phyloP scores from a whole-genome alignment of 2,888 invertebrate genomes.

The Drosophila subquinaria region DNA sequence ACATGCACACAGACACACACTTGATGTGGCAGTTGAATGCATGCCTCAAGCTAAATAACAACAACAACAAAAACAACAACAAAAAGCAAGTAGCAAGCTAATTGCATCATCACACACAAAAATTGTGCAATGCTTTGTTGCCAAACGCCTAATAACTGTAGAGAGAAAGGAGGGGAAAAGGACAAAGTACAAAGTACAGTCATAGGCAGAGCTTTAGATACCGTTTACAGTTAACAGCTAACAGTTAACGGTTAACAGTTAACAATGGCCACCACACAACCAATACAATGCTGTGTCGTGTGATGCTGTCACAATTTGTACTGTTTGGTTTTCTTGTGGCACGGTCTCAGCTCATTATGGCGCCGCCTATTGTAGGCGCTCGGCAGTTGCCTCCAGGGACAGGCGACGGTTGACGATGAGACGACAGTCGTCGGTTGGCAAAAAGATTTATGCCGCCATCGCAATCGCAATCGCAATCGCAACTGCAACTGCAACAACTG shows the following conservation, averaged over 20 bases:
- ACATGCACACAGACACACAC: slow-evolving; percentile 24
- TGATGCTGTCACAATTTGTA: slow-evolving; percentile 46
- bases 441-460: slow-evolving; percentile 50
- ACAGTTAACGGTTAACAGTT: slow-evolving; percentile 15
- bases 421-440: slow-evolving; percentile 34
- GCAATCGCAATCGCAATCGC: not conserved
- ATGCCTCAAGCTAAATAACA: slow-evolving; percentile 67
- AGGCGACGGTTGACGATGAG: slow-evolving; percentile 29
- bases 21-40: slow-evolving; percentile 48
- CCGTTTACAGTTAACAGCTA: slow-evolving; percentile 35
- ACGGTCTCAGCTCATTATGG: slow-evolving; percentile 24
- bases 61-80: slow-evolving; percentile 22
- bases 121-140: slow-evolving; percentile 55
- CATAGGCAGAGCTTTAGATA: slow-evolving; percentile 36
- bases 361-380: slow-evolving; percentile 65
- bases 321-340: slow-evolving; percentile 51
- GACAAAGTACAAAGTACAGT: slow-evolving; percentile 6
- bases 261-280: slow-evolving; percentile 44
- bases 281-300: slow-evolving; percentile 23
- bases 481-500: slow-evolving; percentile 11
- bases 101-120: slow-evolving; percentile 62
- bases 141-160: slow-evolving; percentile 70
- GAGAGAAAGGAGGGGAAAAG: slow-evolving; percentile 19
- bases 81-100: slow-evolving; percentile 53
- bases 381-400: slow-evolving; percentile 75